Conservation (phyloP, 1,140 invertebrate genomes). For the Drosophila navojoa region DNA sequence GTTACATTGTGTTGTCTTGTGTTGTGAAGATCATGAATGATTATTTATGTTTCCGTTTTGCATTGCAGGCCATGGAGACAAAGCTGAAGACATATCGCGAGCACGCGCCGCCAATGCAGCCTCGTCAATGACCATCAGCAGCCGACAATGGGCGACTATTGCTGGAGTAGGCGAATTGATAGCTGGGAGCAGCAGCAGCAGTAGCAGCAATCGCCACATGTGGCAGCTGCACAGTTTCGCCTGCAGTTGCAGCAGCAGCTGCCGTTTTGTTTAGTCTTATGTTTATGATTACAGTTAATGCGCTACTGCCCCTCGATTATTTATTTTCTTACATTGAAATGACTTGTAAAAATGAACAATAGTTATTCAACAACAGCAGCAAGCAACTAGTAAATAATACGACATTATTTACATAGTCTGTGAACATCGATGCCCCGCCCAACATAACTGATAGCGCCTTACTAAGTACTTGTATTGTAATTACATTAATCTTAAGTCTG, state of each 20-base stretch:
- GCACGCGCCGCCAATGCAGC: conserved; percentile 70
- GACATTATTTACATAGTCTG: conserved; percentile 44
- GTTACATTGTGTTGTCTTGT: conserved; percentile 17
- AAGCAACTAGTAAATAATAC: conserved; percentile 23
- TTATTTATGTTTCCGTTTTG: conserved; percentile 8
- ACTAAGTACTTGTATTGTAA: conserved; percentile 46
- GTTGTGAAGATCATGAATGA: neutral
- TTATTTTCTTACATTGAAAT: conserved; percentile 32
- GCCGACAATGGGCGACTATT: conserved; percentile 26
- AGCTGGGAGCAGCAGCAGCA: conserved; percentile 2
- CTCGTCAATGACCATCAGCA: conserved; percentile 60
- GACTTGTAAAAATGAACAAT: conserved; percentile 45
- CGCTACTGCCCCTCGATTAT: conserved; percentile 31
- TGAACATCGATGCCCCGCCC: conserved; percentile 52
- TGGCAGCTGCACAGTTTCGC: conserved; percentile 36
- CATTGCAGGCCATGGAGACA: conserved; percentile 80
- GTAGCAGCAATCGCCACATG: conserved; percentile 23
- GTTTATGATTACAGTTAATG: conserved; percentile 10
- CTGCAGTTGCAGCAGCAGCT: conserved; percentile 28
- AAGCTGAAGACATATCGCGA: conserved; percentile 82
- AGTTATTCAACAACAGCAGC: conserved; percentile 6
- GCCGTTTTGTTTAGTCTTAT: conserved; percentile 20
- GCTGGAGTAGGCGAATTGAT: conserved; percentile 7
- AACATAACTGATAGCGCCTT: conserved; percentile 54
- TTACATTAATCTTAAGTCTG: conserved; percentile 49